Base-by-base conservation (phyloP, 2,797 vertebrate genomes). In the Monodelphis domestica region DNA sequence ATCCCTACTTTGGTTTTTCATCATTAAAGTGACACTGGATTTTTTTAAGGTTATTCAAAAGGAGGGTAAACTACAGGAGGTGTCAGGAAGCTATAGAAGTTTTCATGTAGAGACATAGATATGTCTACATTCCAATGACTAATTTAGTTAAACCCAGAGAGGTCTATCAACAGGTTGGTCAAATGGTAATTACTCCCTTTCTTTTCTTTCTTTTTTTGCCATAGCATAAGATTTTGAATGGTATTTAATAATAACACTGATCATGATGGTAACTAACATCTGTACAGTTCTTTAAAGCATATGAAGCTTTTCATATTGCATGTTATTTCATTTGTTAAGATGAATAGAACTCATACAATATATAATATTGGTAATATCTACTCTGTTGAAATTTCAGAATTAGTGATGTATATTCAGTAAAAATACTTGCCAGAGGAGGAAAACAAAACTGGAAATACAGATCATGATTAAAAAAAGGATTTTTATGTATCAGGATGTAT, bases 401-500 rank as follows among this genome's bases (percentile, higher is more conserved):
- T 45, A 78, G 38, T 78, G 17, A 78, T 21, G 17, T 0, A 45
- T 21, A 45, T 45, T 78, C 45, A n/a, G n/a, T 38, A 70, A 7
- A 2, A 14, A 7, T 30, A 70, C 51, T 2, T 24, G 17, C 55
- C 52, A 90, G 45, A 24, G 3, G 11, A 21, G 26, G 5, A 12
- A 0, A 12, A 57, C 56, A 5, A 28, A 30, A 33, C n/a, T 52
- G 10, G 38, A 56, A 15, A 38, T 78, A 78, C 51, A n/a, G 53
- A 54, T 15, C 1, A 0, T 9, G 14, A n/a, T 0, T 30, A 10
- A 59, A 50, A 45, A 29, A 12, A 88, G 45, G 1, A 38, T 17
- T 45, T 38, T 78, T 6, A 63, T 29, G n/a, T 54, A 12, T n/a
- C 53, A 57, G 21, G 29, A 14, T 12, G 14, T 30, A 45, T n/a